Evolutionary conservation across 2,113 vertebrate species (phyloP).

Genomic region (Pedionomus torquatus): DNA sequence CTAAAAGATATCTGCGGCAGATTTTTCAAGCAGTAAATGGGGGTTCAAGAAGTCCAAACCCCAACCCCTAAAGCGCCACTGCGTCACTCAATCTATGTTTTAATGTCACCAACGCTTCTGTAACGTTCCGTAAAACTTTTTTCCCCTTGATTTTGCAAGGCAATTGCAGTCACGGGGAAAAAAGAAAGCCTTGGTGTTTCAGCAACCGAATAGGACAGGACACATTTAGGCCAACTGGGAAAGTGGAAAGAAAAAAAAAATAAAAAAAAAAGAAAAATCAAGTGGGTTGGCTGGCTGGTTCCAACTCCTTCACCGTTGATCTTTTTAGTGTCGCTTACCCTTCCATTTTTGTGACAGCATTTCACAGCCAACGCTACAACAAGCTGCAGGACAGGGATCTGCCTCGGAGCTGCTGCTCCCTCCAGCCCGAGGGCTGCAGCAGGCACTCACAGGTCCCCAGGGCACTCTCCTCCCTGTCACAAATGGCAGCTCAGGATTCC

Average conservation of each 20-base stretch:
- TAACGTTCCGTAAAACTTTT: neutral
- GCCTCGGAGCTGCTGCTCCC: neutral
- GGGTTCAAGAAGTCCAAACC: neutral
- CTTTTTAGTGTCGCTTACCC: neutral
- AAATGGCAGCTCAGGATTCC: neutral
- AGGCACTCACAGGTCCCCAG: rapidly evolving
- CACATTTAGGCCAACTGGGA: neutral
- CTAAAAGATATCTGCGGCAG: neutral
- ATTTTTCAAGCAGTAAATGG: neutral
- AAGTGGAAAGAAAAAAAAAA: neutral
- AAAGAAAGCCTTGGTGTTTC: neutral
- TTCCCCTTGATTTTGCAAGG: neutral
- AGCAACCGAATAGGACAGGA: neutral
- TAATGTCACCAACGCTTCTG: neutral
- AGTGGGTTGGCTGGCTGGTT: neutral
- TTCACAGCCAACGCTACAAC: neutral
- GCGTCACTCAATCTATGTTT: neutral
- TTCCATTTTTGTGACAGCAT: neutral
- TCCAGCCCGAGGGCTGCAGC: neutral
- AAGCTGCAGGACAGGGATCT: neutral
- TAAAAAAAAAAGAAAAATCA: neutral
- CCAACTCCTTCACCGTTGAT: neutral
- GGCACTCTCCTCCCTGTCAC: neutral
- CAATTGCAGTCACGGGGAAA: neutral
- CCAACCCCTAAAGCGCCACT: neutral